Evolutionary conservation across 2,888 invertebrate genomes (phyloP).

Genomic region (Xestia rhomboidea): DNA sequence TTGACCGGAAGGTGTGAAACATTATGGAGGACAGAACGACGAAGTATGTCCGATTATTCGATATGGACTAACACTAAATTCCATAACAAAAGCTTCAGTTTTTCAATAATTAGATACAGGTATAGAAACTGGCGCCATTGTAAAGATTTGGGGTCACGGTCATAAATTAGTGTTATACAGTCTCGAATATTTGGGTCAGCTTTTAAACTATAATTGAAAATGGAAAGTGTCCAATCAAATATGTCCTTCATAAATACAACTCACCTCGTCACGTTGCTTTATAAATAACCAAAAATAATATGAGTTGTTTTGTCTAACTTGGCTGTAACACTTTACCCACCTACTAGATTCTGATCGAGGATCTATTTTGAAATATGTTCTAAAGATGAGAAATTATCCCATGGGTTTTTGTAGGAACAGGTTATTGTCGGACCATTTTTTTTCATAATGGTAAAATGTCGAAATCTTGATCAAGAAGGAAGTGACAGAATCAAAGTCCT

Average conservation of each 20-base stretch:
- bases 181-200: conserved; percentile 22
- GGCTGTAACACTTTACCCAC: not conserved
- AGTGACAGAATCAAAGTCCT: not conserved
- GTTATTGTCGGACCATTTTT: not conserved
- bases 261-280: conserved; percentile 2
- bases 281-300: not conserved
- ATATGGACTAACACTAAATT: not conserved
- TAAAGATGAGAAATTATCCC: not conserved
- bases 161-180: not conserved
- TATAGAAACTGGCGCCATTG: not conserved
- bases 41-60: not conserved
- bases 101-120: conserved; percentile 11
- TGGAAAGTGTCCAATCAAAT: conserved; percentile 11
- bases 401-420: not conserved
- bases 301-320: not conserved
- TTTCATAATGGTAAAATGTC: not conserved
- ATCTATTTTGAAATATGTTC: too few species aligned
- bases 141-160: conserved; percentile 1
- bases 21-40: too few species aligned
- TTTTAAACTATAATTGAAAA: conserved; percentile 16
- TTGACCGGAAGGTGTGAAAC: not conserved
- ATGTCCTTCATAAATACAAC: not conserved
- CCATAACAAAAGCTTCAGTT: conserved; percentile 19
- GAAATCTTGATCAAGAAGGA: not conserved
- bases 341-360: not conserved